Base-by-base conservation (phyloP, 30 jellyfish, hydroid and myxozoan genomes). In the Turritopsis dohrnii region DNA sequence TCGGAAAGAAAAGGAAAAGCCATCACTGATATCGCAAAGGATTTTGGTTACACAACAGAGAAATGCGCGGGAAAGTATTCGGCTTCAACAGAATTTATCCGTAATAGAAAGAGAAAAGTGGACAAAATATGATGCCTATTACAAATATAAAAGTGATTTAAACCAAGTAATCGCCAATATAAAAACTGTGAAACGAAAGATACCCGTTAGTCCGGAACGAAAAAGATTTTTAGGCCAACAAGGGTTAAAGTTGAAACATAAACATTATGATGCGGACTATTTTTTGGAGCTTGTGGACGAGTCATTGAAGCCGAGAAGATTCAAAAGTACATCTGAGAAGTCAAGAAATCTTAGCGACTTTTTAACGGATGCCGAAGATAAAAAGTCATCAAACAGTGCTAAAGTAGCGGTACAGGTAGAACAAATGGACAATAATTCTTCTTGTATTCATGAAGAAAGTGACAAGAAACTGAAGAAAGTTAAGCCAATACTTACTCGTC, bases 191-290 rank as follows among this genome's bases (percentile, higher is more conserved):
- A 69, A 19, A 69, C 16, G 19, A 0, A 23, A 27, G 28, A 21
- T 27, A 69, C 77, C 77, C 0, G 77, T 69, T 69, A 69, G 77
- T 69, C 77, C 77, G 19, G 77, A 69, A 69, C 28, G 77, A 27
- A 69, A 27, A 19, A 23, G 77, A 69, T 69, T 69, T 69, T 7
- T 69, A 69, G 77, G 31, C 19, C 31, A 27, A n/a, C 28, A 27
- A n/a, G 77, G 77, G 4, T 69, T 69, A 9, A 69, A 23, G 9
- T 23, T 69, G 77, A 69, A 69, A 69, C 31, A 69, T 1, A 69
- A 69, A 19, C 0, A 27, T 19, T 69, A 69, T 19, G 77, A 69
- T 69, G 8, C 30, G 77, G 30, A 69, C 8, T 23, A 69, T 69
- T 69, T 69, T 1, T 1, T 69, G 77, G 28, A 23, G 0, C 30